A percentile compares a stretch with the other conserved stretches of the same genome.
Evolutionary conservation across 2,797 vertebrate species (phyloP).

Genomic region (Carapus acus): DNA sequence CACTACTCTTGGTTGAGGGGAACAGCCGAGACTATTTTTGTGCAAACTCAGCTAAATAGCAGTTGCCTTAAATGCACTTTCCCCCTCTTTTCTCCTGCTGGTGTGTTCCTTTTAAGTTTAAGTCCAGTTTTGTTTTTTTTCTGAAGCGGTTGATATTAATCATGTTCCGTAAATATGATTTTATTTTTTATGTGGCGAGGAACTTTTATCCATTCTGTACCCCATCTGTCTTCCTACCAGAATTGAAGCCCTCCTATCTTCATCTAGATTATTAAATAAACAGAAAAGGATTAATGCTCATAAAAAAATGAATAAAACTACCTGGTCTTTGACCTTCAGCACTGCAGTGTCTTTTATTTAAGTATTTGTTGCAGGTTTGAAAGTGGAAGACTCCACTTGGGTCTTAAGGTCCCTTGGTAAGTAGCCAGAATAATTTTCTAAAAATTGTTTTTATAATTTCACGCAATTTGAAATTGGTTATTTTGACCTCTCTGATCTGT

Average conservation of each 20-base stretch:
- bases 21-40: slow-evolving; percentile 51
- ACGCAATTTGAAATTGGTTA: too few species aligned
- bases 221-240: slow-evolving; percentile 55
- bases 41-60: slow-evolving; percentile 60
- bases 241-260: slow-evolving; percentile 53
- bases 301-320: slow-evolving; percentile 45
- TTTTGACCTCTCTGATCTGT: too few species aligned
- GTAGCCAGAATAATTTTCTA: too few species aligned
- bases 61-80: slow-evolving; percentile 65
- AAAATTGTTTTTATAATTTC: too few species aligned
- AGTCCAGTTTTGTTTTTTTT: slow-evolving; percentile 14
- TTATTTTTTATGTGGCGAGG: slow-evolving; percentile 48
- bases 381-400: too few species aligned
- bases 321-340: slow-evolving; percentile 47
- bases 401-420: too few species aligned
- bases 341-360: slow-evolving; percentile 34
- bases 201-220: slow-evolving; percentile 42
- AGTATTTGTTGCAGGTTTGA: too few species aligned
- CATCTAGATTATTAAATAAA: slow-evolving; percentile 59
- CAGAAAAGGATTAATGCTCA: slow-evolving; percentile 52
- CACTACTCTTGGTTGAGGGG: slow-evolving; percentile 26
- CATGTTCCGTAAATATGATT: slow-evolving; percentile 42
- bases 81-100: slow-evolving; percentile 19
- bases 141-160: slow-evolving; percentile 37
- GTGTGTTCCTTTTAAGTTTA: slow-evolving; percentile 31